These are phyloP conservation scores for Eupithecia dodoneata DNA, from an alignment of 2,888 invertebrate genomes.

Conservation along the genomic window DNA sequence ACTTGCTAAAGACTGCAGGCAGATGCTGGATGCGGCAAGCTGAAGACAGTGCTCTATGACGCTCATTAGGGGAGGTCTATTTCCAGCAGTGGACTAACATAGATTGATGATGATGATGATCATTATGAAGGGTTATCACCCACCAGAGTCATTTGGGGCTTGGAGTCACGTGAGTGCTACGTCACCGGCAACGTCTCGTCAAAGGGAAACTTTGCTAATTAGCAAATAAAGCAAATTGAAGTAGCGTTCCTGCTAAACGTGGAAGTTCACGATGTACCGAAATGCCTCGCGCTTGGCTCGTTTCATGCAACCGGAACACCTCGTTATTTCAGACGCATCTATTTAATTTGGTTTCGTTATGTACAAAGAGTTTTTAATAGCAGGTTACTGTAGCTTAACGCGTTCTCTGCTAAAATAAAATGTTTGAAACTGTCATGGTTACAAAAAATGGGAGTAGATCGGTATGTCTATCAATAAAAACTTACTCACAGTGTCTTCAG, in stretches of 20 bases:
- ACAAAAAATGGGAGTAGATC: no score
- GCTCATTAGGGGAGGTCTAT: no score
- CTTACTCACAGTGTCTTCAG: no score
- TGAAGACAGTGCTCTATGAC: no score
- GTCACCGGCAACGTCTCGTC: conserved; percentile 51
- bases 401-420: no score
- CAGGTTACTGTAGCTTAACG: neutral
- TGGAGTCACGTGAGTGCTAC: conserved; percentile 39
- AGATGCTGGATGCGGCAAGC: no score
- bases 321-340: conserved; percentile 15
- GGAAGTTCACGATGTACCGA: conserved; percentile 56
- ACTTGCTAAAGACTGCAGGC: no score
- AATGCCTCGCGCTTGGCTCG: conserved; percentile 54
- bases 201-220: conserved; percentile 77
- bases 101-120: conserved; percentile 39
- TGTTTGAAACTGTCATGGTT: no score
- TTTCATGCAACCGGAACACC: conserved; percentile 50
- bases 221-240: conserved; percentile 76
- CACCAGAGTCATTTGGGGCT: conserved; percentile 30
- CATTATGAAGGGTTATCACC: conserved; percentile 60
- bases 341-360: conserved; percentile 1
- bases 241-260: conserved; percentile 62
- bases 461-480: no score
- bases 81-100: no score
- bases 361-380: neutral